Conservation (phyloP, 2,113 vertebrate genomes). For the Caretta caretta region DNA sequence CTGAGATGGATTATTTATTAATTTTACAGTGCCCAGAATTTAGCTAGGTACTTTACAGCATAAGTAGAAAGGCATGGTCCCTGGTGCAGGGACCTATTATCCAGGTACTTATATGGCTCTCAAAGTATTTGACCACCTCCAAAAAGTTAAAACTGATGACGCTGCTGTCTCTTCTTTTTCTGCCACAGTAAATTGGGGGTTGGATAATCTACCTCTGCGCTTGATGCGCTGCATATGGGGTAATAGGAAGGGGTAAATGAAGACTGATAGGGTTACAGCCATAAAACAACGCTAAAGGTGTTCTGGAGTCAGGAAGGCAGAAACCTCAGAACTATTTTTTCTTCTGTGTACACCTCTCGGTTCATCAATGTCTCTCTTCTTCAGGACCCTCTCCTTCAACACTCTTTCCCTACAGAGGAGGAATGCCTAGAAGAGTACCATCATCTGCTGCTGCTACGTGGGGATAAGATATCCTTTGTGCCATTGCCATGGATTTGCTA, state of each 20-base stretch:
- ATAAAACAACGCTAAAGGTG: not conserved
- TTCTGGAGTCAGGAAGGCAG: not conserved
- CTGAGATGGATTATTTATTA: not conserved
- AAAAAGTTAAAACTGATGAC: not conserved
- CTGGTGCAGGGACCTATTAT: not conserved
- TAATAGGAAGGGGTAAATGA: not conserved
- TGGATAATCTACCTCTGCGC: not conserved
- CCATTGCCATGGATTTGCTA: not conserved
- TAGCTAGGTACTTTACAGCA: not conserved
- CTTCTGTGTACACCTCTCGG: not conserved
- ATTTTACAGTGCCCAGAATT: not conserved
- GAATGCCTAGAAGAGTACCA: not conserved
- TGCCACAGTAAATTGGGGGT: not conserved
- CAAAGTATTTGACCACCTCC: not conserved
- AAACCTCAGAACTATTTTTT: not conserved
- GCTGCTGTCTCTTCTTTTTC: not conserved
- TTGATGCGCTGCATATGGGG: not conserved
- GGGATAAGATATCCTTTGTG: not conserved
- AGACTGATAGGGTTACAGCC: not conserved
- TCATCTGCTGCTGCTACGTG: not conserved
- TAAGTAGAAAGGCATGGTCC: not conserved
- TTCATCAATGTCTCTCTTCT: not conserved
- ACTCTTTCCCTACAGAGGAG: not conserved
- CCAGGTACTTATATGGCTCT: not conserved
- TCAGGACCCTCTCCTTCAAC: not conserved